Percentiles rank a stretch among this genome's conserved stretches.
Conservation (phyloP, 2,888 invertebrate species). For the Pristionchus entomophagus region DNA sequence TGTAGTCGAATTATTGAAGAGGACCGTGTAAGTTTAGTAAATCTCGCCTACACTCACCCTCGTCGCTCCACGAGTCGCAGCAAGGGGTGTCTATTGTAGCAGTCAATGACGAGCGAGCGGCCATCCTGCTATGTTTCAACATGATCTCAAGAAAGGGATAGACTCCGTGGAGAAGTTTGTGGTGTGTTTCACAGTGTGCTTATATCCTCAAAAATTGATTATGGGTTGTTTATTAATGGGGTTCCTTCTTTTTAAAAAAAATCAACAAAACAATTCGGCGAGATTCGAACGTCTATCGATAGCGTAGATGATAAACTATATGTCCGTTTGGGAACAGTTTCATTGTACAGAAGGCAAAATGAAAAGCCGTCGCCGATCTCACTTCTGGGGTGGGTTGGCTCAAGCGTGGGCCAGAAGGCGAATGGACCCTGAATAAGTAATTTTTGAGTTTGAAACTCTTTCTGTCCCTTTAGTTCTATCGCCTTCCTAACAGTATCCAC, state of each 20-base stretch:
- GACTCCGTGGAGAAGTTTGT: too few species aligned
- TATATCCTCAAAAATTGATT: neutral
- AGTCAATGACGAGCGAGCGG: constrained; percentile 68
- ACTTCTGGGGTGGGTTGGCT: constrained; percentile 43
- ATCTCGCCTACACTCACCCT: constrained; percentile 28
- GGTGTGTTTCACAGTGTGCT: neutral
- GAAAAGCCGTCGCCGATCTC: neutral
- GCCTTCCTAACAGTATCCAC: too few species aligned
- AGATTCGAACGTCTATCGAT: too few species aligned
- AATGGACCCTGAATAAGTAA: too few species aligned
- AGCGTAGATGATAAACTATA: too few species aligned
- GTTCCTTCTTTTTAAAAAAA: neutral
- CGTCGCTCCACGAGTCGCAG: constrained; percentile 70
- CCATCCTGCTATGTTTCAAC: constrained; percentile 41
- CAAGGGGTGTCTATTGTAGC: constrained; percentile 73
- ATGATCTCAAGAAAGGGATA: too few species aligned
- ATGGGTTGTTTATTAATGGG: too few species aligned
- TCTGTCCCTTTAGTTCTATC: too few species aligned
- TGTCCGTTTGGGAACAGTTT: neutral
- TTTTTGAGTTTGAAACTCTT: too few species aligned
- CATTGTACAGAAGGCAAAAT: neutral
- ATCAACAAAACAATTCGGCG: neutral
- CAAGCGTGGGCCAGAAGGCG: too few species aligned
- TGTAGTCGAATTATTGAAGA: too few species aligned
- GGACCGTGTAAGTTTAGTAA: too few species aligned